Evolutionary conservation across 2,888 invertebrate genomes (phyloP), one percentile per base, ranked within the genome.

Genomic region (Lissonota sp.): DNA sequence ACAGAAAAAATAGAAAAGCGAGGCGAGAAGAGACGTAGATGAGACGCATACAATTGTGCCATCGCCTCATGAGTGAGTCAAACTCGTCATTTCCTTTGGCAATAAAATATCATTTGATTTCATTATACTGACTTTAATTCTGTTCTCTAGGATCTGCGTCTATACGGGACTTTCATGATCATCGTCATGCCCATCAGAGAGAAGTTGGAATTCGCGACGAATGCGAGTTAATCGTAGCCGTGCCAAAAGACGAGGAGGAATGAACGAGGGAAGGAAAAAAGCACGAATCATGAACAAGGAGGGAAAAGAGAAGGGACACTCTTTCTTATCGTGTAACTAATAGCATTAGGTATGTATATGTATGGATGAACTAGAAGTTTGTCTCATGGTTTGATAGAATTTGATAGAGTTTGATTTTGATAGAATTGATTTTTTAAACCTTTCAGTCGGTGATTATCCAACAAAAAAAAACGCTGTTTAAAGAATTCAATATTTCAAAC

Each of bases 181-280:
- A 26, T 26, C 26, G 26, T 26, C 26, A 26, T 26, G 26, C 26
- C 26, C 26, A 26, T 26, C n/a, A 51, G 14, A 4, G 51, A 60
- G 71, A 40, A 62, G 71, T 60, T 51, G 71, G 71, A 72, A 72
- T 72, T 62, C 62, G 71, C 51, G 62, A 72, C 53, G 71, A 72
- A 40, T 53, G 53, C 49, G 62, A 26, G 26, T 26, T 26, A 62
- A 57, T 39, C 46, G 63, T 44, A 6, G 66, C 53, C 16, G n/a
- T 46, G 46, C 57, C 64, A 51, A 71, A 42, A 53, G 58, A 64
- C 40, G 66, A 64, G 12, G 64, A 46, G 46, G 66, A 66, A 51
- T 26, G 66, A 51, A 26, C 14, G 66, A 66, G 16, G 66, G 14
- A 66, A 53, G 40, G 49, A 51, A 39, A n/a, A 46, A 26, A 26